Conservation (phyloP, 1,140 invertebrate genomes). For the Argopecten irradians region DNA sequence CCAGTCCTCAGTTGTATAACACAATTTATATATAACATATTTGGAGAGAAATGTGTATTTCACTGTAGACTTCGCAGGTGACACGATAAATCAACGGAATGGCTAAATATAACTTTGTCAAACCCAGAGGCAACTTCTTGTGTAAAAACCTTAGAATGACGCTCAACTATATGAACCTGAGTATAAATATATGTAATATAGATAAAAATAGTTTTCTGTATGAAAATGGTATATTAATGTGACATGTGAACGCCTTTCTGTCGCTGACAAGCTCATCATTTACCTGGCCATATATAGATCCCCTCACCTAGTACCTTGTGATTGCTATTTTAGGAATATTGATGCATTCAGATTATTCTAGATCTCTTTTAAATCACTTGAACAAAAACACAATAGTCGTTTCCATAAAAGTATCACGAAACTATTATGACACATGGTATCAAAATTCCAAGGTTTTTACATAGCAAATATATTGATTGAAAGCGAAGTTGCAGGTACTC, state of each 20-base stretch:
- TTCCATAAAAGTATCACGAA: too few relatives aligned
- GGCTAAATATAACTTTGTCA: not conserved
- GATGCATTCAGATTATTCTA: too few relatives aligned
- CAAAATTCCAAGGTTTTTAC: too few relatives aligned
- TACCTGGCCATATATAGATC: not conserved
- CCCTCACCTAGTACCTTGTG: too few relatives aligned
- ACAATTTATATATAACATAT: not conserved
- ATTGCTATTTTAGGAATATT: too few relatives aligned
- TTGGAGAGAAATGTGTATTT: not conserved
- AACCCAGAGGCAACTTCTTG: not conserved
- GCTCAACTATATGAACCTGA: not conserved
- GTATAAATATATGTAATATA: not conserved
- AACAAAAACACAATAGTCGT: too few relatives aligned
- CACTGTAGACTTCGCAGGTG: not conserved
- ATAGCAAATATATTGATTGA: too few relatives aligned
- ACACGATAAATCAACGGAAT: not conserved
- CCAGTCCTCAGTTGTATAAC: not conserved
- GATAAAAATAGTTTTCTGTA: not conserved
- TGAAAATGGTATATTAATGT: not conserved
- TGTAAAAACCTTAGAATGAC: not conserved
- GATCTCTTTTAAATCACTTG: too few relatives aligned
- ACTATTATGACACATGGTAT: too few relatives aligned
- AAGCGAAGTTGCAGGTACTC: too few relatives aligned
- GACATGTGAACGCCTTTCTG: not conserved
- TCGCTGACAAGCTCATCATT: not conserved